These are phyloP conservation scores for Pteronura brasiliensis DNA, from an alignment of 2,113 vertebrate species.

Conservation along the genomic window DNA sequence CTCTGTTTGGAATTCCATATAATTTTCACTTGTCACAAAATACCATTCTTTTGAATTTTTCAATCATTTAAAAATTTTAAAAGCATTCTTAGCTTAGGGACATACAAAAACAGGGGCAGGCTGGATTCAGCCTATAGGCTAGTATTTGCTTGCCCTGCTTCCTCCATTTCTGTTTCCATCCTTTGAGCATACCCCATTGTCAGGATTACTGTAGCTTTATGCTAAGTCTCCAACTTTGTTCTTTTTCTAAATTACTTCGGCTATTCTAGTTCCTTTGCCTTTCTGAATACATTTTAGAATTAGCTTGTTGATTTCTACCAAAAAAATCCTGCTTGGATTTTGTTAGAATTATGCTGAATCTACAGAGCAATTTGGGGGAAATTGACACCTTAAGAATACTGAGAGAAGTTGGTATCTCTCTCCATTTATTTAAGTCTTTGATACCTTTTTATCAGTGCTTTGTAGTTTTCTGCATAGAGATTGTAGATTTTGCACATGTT, in stretches of 20 bases:
- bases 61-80: background rate
- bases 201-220: background rate
- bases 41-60: background rate
- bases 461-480: background rate
- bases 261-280: background rate
- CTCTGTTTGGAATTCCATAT: background rate
- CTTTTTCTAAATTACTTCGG: background rate
- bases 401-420: background rate
- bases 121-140: background rate
- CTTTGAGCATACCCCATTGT: background rate
- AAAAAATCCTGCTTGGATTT: background rate
- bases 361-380: background rate
- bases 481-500: slow-evolving; percentile 10
- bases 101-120: background rate
- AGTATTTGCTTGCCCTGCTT: background rate
- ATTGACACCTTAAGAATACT: background rate
- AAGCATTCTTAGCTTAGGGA: background rate
- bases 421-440: background rate
- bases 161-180: background rate
- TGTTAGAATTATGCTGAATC: background rate
- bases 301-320: background rate
- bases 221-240: background rate
- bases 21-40: slow-evolving; percentile 36
- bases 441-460: background rate
- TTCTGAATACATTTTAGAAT: background rate